Conservation (phyloP, 2,888 invertebrate species). For the Ariolimax columbianus region DNA sequence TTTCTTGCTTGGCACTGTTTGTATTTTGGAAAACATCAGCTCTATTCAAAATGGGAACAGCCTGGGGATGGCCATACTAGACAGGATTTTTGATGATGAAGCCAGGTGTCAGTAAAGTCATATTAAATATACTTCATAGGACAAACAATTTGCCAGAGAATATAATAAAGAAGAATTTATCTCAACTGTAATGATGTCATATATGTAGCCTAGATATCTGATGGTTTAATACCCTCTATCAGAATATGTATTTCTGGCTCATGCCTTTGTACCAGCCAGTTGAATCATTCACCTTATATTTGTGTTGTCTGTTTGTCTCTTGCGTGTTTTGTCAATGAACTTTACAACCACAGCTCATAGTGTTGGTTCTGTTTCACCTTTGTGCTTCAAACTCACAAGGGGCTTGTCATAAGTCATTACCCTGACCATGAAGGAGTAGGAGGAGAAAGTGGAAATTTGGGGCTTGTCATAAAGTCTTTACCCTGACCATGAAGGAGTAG, state of each 20-base stretch:
- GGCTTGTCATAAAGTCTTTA: too few species aligned
- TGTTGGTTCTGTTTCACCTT: not conserved
- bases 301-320: too few species aligned
- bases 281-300: not conserved
- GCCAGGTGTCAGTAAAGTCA: not conserved
- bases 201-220: not conserved
- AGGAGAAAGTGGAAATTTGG: too few species aligned
- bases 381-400: not conserved
- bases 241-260: not conserved
- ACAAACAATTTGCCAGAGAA: not conserved
- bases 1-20: too few species aligned
- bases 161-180: not conserved
- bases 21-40: too few species aligned
- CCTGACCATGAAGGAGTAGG: too few species aligned
- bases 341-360: not conserved
- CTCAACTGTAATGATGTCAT: not conserved
- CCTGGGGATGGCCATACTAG: too few species aligned
- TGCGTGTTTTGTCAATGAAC: not conserved
- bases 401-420: too few species aligned
- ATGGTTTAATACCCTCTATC: too few species aligned
- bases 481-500: too few species aligned
- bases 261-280: not conserved
- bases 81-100: too few species aligned
- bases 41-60: too few species aligned
- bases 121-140: not conserved